Evolutionary conservation across 2,797 vertebrate genomes (phyloP).

Genomic region (Urophycis tenuis): DNA sequence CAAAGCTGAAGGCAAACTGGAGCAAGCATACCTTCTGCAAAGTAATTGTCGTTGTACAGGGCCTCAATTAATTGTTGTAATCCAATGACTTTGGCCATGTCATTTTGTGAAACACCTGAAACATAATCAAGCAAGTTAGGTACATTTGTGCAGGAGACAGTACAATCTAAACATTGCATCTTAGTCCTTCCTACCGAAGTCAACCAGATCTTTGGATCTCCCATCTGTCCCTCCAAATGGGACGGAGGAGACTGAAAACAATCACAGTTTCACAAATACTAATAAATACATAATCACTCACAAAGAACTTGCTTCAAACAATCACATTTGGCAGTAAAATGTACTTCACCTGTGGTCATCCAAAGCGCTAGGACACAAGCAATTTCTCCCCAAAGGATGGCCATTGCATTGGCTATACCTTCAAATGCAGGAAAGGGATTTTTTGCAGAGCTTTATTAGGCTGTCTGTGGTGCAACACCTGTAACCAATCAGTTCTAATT

Average conservation of each 20-base stretch:
- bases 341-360: too few species aligned
- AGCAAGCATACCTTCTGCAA: background rate
- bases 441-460: too few species aligned
- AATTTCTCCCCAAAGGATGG: too few species aligned
- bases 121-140: background rate
- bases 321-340: too few species aligned
- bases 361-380: too few species aligned
- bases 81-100: background rate
- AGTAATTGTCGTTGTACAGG: background rate
- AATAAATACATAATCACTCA: too few species aligned
- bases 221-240: background rate
- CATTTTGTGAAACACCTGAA: background rate
- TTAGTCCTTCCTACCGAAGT: background rate
- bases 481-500: too few species aligned
- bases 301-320: too few species aligned
- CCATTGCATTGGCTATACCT: too few species aligned
- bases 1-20: background rate
- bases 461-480: too few species aligned
- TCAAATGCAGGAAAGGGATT: too few species aligned
- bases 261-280: background rate
- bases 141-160: background rate
- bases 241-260: background rate
- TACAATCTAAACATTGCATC: background rate
- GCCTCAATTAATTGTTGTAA: background rate
- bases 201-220: background rate